Conservation (phyloP, 2,797 vertebrate species). For the Coregonus suidteri region DNA sequence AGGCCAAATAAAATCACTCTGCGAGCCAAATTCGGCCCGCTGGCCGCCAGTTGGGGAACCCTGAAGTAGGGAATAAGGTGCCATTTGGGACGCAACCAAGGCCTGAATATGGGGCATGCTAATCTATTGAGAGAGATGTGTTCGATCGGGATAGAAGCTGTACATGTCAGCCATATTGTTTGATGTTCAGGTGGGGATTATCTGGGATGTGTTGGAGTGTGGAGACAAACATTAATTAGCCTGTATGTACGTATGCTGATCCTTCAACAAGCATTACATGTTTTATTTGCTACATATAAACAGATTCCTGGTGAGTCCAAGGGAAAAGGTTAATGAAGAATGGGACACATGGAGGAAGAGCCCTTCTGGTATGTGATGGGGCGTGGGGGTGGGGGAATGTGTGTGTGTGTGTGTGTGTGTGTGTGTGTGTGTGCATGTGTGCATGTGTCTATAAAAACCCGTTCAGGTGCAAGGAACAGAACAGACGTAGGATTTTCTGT, state of each 20-base stretch:
- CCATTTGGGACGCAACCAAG: neutral
- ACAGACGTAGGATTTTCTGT: slow-evolving; percentile 58
- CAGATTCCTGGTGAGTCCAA: slow-evolving; percentile 58
- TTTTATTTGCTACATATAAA: slow-evolving; percentile 61
- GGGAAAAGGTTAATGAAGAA: slow-evolving; percentile 72
- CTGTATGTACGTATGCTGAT: neutral
- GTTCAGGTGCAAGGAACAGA: slow-evolving; percentile 53
- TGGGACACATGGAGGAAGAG: slow-evolving; percentile 44
- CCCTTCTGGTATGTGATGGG: slow-evolving; percentile 48
- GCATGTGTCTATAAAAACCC: slow-evolving; percentile 5
- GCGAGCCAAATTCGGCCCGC: no score
- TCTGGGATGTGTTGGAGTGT: slow-evolving; percentile 33
- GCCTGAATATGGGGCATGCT: neutral
- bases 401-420: slow-evolving; percentile 10
- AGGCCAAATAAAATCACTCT: no score
- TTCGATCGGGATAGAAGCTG: slow-evolving; percentile 20
- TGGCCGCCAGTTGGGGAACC: neutral
- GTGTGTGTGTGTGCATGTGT: slow-evolving; percentile 12
- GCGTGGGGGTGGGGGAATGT: neutral
- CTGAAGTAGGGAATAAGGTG: neutral
- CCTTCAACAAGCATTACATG: slow-evolving; percentile 37
- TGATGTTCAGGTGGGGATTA: slow-evolving; percentile 50
- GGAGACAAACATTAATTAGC: slow-evolving; percentile 45
- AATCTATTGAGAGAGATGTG: slow-evolving; percentile 23
- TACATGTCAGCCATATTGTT: slow-evolving; percentile 52